Evolutionary conservation across 2,113 vertebrate genomes (phyloP), one percentile per base, ranked within the genome.

Genomic region (Erythrocercus mccallii): DNA sequence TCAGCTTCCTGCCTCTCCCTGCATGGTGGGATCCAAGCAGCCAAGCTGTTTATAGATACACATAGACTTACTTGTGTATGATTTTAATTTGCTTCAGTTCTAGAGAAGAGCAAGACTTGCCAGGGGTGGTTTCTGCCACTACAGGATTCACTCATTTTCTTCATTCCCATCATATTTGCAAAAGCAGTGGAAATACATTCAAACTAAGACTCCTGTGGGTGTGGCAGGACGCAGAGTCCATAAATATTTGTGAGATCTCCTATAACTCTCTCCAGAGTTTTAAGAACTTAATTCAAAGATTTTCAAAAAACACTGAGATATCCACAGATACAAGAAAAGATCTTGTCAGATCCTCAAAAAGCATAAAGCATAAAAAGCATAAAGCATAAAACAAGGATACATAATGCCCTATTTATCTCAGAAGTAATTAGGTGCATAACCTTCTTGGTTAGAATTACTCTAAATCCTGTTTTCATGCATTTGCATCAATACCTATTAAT

Each of bases 1-100:
- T 92, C 92, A 95, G 78, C 74, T 97, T 97, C 90, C 92, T 92
- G 94, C 90, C 92, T 92, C 85, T 93, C 88, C 95, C 95, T 86
- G 71, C 31, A 1, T 66, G 64, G 74, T 77, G 53, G 68, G 73
- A 95, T 95, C 70, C 88, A 95, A 78, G 62, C 48, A 94, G 94
- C 44, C n/a, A 82, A 79, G 74, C 77, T 96, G 81, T 95, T 96
- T 96, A n/a, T n/a, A n/a, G n/a, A n/a, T n/a, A n/a, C n/a, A 61
- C 56, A 92, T 42, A 96, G 77, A 65, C 72, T 78, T 83, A 65
- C 50, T 83, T 76, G 69, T 94, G 89, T 60, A 83, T 86, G 92
- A 96, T 96, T 94, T 95, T 89, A 95, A 96, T 97, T 96, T 96
- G 77, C 81, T 85, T 88, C 11, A 12, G 48, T 73, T 83, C 83